Conservation (phyloP, 2,888 invertebrate genomes). For the Drosophila sordidapex region DNA sequence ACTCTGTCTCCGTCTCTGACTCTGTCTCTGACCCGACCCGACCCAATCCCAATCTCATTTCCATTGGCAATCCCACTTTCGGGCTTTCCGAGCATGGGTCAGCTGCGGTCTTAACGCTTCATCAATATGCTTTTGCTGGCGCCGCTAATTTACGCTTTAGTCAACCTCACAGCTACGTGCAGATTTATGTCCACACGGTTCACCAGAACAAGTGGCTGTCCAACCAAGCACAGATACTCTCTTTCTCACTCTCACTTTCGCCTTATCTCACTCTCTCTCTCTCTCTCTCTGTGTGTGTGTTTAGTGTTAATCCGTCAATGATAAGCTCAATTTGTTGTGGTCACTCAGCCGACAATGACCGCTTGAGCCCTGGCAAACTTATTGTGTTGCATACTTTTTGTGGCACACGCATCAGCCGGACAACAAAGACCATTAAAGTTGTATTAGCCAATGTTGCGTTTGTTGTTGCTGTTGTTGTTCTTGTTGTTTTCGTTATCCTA, state of each 20-base stretch:
- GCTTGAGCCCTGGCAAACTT: constrained; percentile 33
- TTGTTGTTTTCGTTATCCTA: constrained; percentile 19
- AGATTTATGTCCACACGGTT: constrained; percentile 61
- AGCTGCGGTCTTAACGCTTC: constrained; percentile 71
- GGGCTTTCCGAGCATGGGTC: constrained; percentile 31
- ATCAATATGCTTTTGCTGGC: constrained; percentile 75
- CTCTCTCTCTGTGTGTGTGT: constrained; percentile 55
- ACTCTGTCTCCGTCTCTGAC: constrained; percentile 7
- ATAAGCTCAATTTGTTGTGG: constrained; percentile 82
- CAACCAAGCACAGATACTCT: constrained; percentile 15
- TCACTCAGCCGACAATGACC: constrained; percentile 74
- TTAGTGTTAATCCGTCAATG: constrained; percentile 82
- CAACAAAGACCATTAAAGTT: constrained; percentile 67
- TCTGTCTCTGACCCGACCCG: constrained; percentile 30
- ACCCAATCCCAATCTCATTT: constrained; percentile 18
- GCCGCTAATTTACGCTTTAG: constrained; percentile 72
- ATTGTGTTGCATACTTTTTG: constrained; percentile 58
- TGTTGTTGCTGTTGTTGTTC: constrained; percentile 1
- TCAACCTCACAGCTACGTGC: constrained; percentile 69
- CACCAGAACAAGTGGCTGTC: constrained; percentile 54
- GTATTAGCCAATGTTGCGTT: constrained; percentile 52
- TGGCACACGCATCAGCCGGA: constrained; percentile 10
- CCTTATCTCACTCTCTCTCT: constrained; percentile 3
- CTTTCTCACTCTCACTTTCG: constrained; percentile 10
- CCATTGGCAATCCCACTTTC: constrained; percentile 18